phyloP scores from a whole-genome alignment of 2,888 invertebrate species.

The Hanleya hanleyi region DNA sequence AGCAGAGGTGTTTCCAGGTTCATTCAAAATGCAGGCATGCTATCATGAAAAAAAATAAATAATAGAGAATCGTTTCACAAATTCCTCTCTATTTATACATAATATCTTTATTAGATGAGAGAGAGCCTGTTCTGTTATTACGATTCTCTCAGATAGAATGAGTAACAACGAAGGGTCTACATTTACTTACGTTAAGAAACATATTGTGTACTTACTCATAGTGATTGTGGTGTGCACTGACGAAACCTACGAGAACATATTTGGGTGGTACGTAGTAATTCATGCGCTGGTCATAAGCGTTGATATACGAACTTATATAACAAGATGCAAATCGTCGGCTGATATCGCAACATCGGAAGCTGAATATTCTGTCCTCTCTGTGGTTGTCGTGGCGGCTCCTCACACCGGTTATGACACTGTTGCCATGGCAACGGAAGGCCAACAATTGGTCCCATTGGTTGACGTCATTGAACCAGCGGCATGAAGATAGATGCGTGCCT shows the following conservation, averaged over 20 bases:
- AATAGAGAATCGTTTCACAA: too few species aligned
- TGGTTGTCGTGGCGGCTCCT: background rate
- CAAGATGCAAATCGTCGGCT: background rate
- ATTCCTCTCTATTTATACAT: too few species aligned
- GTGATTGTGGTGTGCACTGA: background rate
- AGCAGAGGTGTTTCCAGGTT: too few species aligned
- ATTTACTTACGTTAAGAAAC: too few species aligned
- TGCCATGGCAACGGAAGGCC: background rate
- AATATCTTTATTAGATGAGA: too few species aligned
- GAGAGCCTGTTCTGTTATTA: too few species aligned
- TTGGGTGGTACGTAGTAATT: background rate
- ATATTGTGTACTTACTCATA: conserved; percentile 3
- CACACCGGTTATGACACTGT: background rate
- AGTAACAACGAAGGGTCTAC: too few species aligned
- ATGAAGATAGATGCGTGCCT: background rate
- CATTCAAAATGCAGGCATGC: too few species aligned
- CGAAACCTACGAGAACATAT: background rate
- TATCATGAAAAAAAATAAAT: too few species aligned
- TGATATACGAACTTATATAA: background rate
- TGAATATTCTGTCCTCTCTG: background rate
- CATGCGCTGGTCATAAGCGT: background rate
- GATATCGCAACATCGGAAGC: background rate
- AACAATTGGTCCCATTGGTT: background rate
- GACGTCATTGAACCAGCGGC: background rate
- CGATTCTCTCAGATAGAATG: too few species aligned